A percentile compares a stretch with the other conserved stretches of the same genome.
These are phyloP conservation scores for Trididemnum miniatum DNA, from an alignment of 23 tunicate genomes.

Conservation along the genomic window DNA sequence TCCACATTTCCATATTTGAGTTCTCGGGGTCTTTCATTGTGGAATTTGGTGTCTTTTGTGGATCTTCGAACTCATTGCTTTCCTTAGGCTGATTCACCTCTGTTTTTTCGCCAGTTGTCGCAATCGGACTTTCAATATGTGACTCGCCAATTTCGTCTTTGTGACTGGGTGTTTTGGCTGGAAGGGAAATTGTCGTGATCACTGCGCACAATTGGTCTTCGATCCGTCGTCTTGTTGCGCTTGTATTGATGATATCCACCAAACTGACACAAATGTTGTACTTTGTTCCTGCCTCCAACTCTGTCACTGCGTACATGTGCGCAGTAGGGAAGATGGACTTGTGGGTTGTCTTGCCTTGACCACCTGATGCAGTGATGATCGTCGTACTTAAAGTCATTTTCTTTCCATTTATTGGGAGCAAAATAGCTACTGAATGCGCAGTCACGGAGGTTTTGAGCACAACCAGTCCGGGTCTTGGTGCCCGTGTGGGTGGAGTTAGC, in stretches of 20 bases:
- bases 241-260: constrained; percentile 3
- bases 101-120: not conserved
- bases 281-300: constrained; percentile 43
- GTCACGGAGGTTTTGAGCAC: constrained; percentile 38
- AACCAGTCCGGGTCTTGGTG: constrained; percentile 13
- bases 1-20: not conserved
- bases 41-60: not conserved
- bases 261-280: constrained; percentile 75
- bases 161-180: not conserved
- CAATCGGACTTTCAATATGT: not conserved
- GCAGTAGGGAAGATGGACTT: constrained; percentile 29
- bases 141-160: not conserved
- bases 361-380: not conserved
- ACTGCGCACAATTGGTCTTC: constrained; percentile 62
- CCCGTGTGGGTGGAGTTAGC: not conserved
- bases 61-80: not conserved
- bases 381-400: constrained; percentile 41
- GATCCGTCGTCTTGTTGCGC: not conserved
- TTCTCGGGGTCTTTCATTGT: not conserved
- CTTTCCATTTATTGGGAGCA: constrained; percentile 39
- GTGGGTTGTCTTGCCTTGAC: constrained; percentile 3
- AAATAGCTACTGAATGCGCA: constrained; percentile 51
- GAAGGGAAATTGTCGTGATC: constrained; percentile 30
- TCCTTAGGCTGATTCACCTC: not conserved
- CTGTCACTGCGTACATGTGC: constrained; percentile 41